Evolutionary conservation across 2,113 vertebrate genomes (phyloP).

Genomic region (Euleptes europaea): DNA sequence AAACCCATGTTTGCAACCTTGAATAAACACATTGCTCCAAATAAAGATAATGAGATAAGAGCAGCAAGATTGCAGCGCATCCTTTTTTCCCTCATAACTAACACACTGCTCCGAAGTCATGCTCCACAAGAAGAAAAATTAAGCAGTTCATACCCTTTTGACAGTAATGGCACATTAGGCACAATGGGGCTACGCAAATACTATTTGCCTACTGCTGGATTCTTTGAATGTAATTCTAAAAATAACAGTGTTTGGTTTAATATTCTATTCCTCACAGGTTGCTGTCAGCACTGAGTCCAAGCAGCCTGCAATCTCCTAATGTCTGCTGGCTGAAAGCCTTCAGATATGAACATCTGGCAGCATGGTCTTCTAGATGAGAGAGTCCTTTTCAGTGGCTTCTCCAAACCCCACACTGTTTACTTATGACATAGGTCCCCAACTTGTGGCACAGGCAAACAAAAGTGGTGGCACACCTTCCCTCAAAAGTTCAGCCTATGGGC

Average conservation of each 20-base stretch:
- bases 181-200: not conserved
- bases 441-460: too few species aligned
- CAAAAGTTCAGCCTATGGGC: too few species aligned
- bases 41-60: not conserved
- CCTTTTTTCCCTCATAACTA: not conserved
- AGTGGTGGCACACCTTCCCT: too few species aligned
- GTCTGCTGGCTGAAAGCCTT: not conserved
- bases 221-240: not conserved
- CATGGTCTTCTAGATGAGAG: not conserved
- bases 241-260: not conserved
- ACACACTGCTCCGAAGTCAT: not conserved
- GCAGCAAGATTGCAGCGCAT: too few species aligned
- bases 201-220: not conserved
- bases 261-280: not conserved
- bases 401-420: too few species aligned
- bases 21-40: not conserved
- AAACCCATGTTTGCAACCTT: not conserved
- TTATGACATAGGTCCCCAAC: too few species aligned
- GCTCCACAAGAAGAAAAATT: not conserved
- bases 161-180: not conserved
- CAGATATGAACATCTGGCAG: not conserved
- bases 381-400: not conserved
- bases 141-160: not conserved
- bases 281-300: not conserved
- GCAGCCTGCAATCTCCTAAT: not conserved